phyloP scores from a whole-genome alignment of 2,797 vertebrate genomes.

The Spondyliosoma cantharus region DNA sequence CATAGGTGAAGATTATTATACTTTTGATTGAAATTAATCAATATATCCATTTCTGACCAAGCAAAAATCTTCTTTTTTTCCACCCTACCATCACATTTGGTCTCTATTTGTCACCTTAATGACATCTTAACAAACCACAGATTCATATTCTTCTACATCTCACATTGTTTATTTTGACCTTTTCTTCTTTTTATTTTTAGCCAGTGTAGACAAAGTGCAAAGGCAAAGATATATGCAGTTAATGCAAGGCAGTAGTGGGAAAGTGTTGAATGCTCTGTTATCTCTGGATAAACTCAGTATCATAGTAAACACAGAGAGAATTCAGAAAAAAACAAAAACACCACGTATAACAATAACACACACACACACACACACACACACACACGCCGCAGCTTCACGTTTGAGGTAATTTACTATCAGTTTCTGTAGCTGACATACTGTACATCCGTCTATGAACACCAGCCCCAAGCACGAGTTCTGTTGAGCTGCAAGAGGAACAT shows the following conservation, averaged over 20 bases:
- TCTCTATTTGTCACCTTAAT: not conserved
- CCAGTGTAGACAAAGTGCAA: not conserved
- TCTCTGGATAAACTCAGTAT: not conserved
- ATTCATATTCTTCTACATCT: not conserved
- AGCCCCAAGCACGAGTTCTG: conserved; percentile 9
- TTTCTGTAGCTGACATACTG: conserved; percentile 10
- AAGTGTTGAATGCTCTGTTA: conserved; percentile 1
- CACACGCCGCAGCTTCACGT: not conserved
- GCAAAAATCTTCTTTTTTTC: not conserved
- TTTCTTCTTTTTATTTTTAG: not conserved
- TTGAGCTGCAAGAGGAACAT: conserved; percentile 37
- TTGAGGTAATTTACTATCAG: not conserved
- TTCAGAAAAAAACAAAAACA: no score
- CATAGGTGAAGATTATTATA: not conserved
- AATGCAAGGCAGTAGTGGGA: no score
- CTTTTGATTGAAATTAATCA: not conserved
- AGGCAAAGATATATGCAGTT: not conserved
- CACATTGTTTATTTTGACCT: not conserved
- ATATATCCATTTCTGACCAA: not conserved
- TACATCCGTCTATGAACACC: conserved; percentile 6
- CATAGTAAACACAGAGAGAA: not conserved
- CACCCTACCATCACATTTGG: not conserved
- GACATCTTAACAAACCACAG: no score
- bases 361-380: not conserved
- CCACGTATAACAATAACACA: no score